Base-by-base conservation (phyloP, 2,888 invertebrate genomes). In the Luffia ferchaultella region DNA sequence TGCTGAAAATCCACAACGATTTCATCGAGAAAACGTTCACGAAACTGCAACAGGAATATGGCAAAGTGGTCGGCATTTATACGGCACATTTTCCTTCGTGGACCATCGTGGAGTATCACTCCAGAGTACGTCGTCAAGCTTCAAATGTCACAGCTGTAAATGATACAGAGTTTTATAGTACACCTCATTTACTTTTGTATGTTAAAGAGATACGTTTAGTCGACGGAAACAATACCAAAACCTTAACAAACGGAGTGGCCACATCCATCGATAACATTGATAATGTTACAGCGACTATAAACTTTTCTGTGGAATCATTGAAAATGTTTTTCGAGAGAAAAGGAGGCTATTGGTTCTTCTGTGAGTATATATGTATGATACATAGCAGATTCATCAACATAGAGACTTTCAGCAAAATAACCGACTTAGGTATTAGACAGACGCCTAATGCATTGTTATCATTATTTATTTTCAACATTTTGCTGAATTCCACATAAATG, bases 1-100 rank as follows among this genome's bases (percentile, higher is more conserved):
- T 90, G 65, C 76, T 88, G 12, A 76, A 77, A 46, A 78, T 87
- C 20, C 90, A 91, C 63, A 87, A 89, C 74, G 76, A 73, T 2
- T 79, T 86, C 57, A 89, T 91, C 65, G 67, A 77, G 43, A 73
- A 85, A 2, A 76, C 86, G 58, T 80, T 85, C 57, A 67, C 73
- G 0, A 70, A 86, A 48, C 64, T 90, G 16, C 59, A 78, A 18
- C 66, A 80, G 1, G 62, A 72, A 15, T 62, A 86, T 53, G 63
- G 67, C 2, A 74, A 85, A 44, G 76, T 89, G 1, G 61, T 89
- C 7, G 87, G 82, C 1, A 53, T 89, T 0, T 89, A 88, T 60
- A 89, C 89, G 0, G 88, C 85, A 0, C 67, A 73, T 20, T 76
- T 80, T 56, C 85, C 87, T 0, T 89, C 89, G 0, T 80, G 76